Base-by-base conservation (phyloP, 2,113 vertebrate species). In the Otis tarda region DNA sequence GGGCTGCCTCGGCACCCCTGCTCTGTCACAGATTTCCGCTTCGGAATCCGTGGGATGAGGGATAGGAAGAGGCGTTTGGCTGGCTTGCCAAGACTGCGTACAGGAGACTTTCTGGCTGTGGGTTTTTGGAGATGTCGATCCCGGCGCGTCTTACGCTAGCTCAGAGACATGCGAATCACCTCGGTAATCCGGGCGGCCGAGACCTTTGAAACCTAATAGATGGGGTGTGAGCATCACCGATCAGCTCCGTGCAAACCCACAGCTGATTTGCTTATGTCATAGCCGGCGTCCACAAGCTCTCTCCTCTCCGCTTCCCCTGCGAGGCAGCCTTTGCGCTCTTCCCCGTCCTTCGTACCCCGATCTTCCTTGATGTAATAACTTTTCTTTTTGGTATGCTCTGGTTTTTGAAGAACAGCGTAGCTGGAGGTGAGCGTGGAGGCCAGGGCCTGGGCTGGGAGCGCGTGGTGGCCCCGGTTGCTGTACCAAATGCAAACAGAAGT, bases 81-180 rank as follows among this genome's bases (percentile, higher is more conserved):
- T 90, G 81, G 63, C 50, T 53, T 47, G 50, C 59, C 60, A 28
- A 45, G 70, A 18, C 81, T 49, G 49, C 5, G 1, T 70, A 17
- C 1, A 4, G 83, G 76, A 74, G 86, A 21, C 57, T 78, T 86
- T 59, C 39, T 75, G 57, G 43, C 52, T 64, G 24, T 50, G 3
- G 2, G 30, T 82, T 45, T 85, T 83, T 30, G 31, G 83, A 27
- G 27, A 8, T 43, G 60, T 39, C 0, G 0, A 16, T 37, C 52
- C 14, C 0, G 0, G 37, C 3, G 1, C 5, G 11, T 61, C 74
- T 85, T 4, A 3, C 59, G 67, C 53, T 56, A 64, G 49, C 49
- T 85, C 47, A 14, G 79, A 80, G 78, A 15, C 52, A 57, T n/a
- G 50, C 1, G 43, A 61, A 52, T 70, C 2, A 10, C 16, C 64